Evolutionary conservation across 2,113 vertebrate species (phyloP).

Genomic region (Cathartes aura): DNA sequence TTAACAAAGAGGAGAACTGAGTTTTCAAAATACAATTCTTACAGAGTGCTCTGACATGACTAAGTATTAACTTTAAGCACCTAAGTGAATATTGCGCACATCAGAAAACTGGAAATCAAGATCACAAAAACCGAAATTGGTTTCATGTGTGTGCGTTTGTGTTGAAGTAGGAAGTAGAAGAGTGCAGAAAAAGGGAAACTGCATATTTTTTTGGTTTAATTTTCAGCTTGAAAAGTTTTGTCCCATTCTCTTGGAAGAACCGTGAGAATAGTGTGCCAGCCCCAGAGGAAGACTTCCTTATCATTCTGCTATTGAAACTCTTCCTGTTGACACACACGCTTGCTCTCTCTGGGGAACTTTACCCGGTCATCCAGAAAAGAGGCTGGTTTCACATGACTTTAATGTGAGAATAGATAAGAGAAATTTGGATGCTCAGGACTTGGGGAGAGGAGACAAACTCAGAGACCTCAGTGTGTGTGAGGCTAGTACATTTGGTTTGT

Average conservation of each 20-base stretch:
- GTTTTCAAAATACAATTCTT: neutral
- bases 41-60: neutral
- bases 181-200: neutral
- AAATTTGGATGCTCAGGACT: neutral
- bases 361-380: neutral
- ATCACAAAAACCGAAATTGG: neutral
- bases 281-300: slow-evolving; percentile 15
- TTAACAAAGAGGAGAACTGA: neutral
- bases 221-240: neutral
- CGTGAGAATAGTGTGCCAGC: neutral
- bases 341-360: neutral
- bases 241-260: neutral
- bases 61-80: neutral
- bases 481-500: neutral
- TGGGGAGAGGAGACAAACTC: neutral
- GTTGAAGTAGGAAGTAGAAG: neutral
- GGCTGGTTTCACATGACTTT: neutral
- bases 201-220: neutral
- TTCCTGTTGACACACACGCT: neutral
- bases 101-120: neutral
- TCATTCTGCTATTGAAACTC: neutral
- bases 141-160: neutral
- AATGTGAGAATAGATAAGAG: neutral
- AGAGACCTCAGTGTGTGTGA: neutral
- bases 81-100: neutral